Evolutionary conservation across 2,888 invertebrate genomes (phyloP).

Genomic region (Coronaproctus castanopsis): DNA sequence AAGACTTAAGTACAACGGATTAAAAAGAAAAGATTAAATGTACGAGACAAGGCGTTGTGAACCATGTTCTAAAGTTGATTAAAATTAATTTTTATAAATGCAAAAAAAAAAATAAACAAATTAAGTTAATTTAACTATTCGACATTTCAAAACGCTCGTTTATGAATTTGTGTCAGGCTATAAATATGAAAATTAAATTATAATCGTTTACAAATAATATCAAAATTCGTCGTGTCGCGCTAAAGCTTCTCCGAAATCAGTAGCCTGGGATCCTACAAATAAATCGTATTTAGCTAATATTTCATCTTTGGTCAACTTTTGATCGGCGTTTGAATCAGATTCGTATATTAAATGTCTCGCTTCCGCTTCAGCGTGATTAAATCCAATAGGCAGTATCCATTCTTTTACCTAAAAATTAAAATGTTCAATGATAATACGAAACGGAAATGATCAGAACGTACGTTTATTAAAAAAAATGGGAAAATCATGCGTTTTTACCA

Average conservation of each 20-base stretch:
- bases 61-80: no score
- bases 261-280: conserved; percentile 96
- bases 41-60: no score
- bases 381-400: conserved; percentile 90
- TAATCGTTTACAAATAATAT: conserved; percentile 15
- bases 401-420: conserved; percentile 37
- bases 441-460: no score
- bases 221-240: conserved; percentile 90
- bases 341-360: conserved; percentile 86
- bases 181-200: background rate
- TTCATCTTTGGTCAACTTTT: conserved; percentile 69
- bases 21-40: no score
- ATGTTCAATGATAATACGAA: conserved; percentile 1
- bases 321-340: conserved; percentile 79
- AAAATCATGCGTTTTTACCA: no score
- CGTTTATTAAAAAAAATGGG: no score
- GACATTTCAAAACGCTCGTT: no score
- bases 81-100: no score
- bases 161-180: no score
- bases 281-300: conserved; percentile 86
- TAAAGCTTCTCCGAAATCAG: conserved; percentile 93
- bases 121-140: no score
- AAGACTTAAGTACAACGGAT: no score
- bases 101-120: no score
- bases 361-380: conserved; percentile 93